phyloP scores from a whole-genome alignment of 53 echinoderm and acorn worm species.

The Paracentrotus lividus region DNA sequence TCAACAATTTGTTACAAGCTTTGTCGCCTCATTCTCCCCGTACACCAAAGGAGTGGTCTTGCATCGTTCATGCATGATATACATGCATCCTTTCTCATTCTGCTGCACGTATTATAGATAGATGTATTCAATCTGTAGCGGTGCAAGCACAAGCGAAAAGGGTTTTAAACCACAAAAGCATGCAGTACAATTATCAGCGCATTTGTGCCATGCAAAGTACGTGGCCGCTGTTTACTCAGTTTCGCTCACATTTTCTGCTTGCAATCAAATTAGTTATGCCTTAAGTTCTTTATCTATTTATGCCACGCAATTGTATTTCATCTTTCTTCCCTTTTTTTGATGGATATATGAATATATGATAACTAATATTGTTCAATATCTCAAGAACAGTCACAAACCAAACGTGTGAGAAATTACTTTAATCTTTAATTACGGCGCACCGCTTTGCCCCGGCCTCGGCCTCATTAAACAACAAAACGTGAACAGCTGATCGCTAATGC shows the following conservation, averaged over 20 bases:
- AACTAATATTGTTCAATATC: neutral
- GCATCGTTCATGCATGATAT: conserved; percentile 37
- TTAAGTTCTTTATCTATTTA: neutral
- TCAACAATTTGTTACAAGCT: conserved; percentile 41
- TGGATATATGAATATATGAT: neutral
- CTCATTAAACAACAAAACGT: neutral
- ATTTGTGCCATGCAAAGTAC: conserved; percentile 34
- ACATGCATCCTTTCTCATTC: conserved; percentile 44
- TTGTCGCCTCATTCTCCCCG: conserved; percentile 27
- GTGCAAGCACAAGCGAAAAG: conserved; percentile 41
- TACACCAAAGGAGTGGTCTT: conserved; percentile 47
- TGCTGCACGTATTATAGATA: conserved; percentile 8
- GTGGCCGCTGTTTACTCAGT: conserved; percentile 1
- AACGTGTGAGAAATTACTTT: neutral
- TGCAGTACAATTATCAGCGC: conserved; percentile 55
- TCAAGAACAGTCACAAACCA: neutral
- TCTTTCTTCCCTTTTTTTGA: neutral
- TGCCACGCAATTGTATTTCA: neutral
- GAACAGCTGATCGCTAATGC: conserved; percentile 47
- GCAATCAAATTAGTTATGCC: conserved; percentile 31
- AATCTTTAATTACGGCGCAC: neutral
- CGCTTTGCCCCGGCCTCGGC: neutral
- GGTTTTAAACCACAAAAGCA: conserved; percentile 59
- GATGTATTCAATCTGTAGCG: conserved; percentile 48
- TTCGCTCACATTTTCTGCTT: conserved; percentile 31